phyloP scores from a whole-genome alignment of 1,140 invertebrate genomes.

The Myzus persicae region DNA sequence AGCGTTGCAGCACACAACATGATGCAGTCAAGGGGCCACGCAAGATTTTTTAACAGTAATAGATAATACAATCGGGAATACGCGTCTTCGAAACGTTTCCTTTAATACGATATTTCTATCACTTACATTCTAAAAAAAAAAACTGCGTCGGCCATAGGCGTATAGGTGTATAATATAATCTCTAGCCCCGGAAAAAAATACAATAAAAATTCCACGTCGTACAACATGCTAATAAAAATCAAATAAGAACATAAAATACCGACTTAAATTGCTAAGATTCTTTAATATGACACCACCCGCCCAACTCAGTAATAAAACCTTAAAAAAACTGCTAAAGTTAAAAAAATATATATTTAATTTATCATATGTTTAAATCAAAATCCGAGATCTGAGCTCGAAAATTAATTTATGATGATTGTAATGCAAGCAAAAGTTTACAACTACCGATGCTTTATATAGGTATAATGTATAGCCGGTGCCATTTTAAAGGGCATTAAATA shows the following conservation, averaged over 20 bases:
- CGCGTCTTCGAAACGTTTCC: constrained; percentile 11
- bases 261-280: too few species aligned
- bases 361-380: neutral
- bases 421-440: neutral
- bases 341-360: neutral
- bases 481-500: neutral
- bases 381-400: neutral
- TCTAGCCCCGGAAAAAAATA: neutral
- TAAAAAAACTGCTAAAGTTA: neutral
- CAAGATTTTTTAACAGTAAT: neutral
- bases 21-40: neutral
- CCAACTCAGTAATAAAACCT: neutral
- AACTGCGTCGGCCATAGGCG: neutral
- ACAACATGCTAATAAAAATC: neutral
- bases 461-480: neutral
- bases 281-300: neutral
- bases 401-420: neutral
- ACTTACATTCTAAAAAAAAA: constrained; percentile 35
- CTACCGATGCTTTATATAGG: neutral
- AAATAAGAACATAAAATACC: neutral
- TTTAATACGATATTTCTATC: neutral
- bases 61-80: constrained; percentile 11
- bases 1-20: neutral
- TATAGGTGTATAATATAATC: neutral
- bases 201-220: neutral